These are phyloP conservation scores for Leptopterna dolabrata DNA, from an alignment of 2,888 invertebrate species.

Conservation along the genomic window DNA sequence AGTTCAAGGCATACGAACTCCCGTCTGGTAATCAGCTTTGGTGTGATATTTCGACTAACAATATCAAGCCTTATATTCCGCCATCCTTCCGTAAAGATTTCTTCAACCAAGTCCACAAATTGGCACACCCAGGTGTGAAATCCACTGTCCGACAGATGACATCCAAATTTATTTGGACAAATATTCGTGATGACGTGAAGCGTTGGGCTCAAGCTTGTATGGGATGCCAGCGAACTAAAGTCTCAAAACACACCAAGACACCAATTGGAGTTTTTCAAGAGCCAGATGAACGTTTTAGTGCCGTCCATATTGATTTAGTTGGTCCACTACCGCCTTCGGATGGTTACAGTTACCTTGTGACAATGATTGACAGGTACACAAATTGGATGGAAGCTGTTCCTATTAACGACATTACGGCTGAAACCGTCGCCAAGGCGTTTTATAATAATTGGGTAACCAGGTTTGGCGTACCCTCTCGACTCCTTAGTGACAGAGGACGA, in stretches of 20 bases:
- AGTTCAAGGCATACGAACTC: not conserved
- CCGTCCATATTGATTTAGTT: conserved; percentile 68
- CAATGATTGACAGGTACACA: conserved; percentile 65
- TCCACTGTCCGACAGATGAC: not conserved
- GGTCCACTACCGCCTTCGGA: conserved; percentile 66
- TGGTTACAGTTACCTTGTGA: conserved; percentile 65
- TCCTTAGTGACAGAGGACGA: conserved; percentile 66
- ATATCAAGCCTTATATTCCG: conserved; percentile 14
- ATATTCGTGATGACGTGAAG: not conserved
- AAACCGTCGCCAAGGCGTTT: conserved; percentile 65
- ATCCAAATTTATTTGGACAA: not conserved
- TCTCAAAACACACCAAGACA: conserved; percentile 62
- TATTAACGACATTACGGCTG: conserved; percentile 65
- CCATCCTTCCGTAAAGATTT: not conserved
- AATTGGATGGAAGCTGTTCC: conserved; percentile 67
- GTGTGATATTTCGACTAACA: conserved; percentile 33
- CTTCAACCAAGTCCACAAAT: not conserved
- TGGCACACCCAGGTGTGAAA: conserved; percentile 31
- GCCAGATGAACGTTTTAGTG: conserved; percentile 65
- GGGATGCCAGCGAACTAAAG: conserved; percentile 65
- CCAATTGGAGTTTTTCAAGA: conserved; percentile 60
- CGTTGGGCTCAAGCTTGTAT: conserved; percentile 64
- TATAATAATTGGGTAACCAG: conserved; percentile 66
- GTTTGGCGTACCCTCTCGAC: conserved; percentile 66
- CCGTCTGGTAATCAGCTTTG: conserved; percentile 4